Evolutionary conservation across 2,797 vertebrate genomes (phyloP), one percentile per base, ranked within the genome.

Genomic region (Hydrocynus forskahlii): DNA sequence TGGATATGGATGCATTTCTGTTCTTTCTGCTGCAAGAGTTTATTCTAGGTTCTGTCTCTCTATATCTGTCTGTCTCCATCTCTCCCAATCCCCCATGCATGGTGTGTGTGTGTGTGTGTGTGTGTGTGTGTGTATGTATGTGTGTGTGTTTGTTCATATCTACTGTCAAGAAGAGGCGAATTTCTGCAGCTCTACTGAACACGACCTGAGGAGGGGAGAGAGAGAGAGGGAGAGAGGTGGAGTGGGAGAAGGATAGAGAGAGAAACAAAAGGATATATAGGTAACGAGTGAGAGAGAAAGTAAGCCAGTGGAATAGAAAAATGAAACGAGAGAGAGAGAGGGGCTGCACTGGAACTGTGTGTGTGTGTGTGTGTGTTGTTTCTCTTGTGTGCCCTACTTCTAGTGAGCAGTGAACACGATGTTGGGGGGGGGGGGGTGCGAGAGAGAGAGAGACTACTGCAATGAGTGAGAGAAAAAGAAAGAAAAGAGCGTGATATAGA

Each of bases 371-470:
- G 73, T 48, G 57, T 54, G 63, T 68, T 29, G 50, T 68, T 29
- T 55, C 66, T 7, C 3, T 10, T 8, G 19, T 64, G 35, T 80
- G 78, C 59, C 78, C 78, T 80, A 80, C 78, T 73, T 80, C 72
- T 43, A 40, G 19, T 62, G 54, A 68, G 54, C 55, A 50, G 55
- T 57, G 55, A n/a, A 21, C 55, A 57, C 21, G 55, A 57, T 57
- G 16, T n/a, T 0, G 9, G 55, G 3, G n/a, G 10, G 55, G 21
- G 55, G 21, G n/a, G 21, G 55, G 29, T 29, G n/a, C n/a, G n/a
- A 57, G 55, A n/a, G 54, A 55, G 54, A 55, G 19, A 55, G 50
- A 5, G 50, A 16, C 29, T 29, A 29, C 29, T 1, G 29, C 29
- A 29, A 3, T 29, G 29, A 54, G 50, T 16, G 14, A 17, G 50